Evolutionary conservation across 2,113 vertebrate genomes (phyloP).

Genomic region (Picathartes gymnocephalus): DNA sequence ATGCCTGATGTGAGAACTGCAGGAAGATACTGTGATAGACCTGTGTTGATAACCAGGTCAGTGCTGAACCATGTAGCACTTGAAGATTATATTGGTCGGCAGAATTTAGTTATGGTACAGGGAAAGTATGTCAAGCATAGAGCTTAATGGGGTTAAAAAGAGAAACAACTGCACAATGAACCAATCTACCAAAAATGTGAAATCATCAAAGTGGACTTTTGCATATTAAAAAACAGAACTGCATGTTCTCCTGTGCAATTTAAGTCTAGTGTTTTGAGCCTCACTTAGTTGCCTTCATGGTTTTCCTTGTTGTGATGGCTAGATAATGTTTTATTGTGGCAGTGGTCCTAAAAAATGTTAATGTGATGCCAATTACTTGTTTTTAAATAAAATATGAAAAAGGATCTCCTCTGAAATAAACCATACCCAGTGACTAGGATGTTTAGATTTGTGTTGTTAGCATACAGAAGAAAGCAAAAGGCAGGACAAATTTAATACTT

Average conservation of each 20-base stretch:
- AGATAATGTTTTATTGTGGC: not conserved
- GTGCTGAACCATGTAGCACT: not conserved
- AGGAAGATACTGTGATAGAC: not conserved
- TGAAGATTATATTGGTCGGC: not conserved
- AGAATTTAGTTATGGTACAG: not conserved
- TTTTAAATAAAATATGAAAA: not conserved
- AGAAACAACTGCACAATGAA: not conserved
- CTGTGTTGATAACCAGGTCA: not conserved
- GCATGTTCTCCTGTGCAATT: not conserved
- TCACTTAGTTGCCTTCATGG: not conserved
- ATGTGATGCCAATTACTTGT: not conserved
- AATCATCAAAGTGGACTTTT: not conserved
- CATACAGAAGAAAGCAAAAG: not conserved
- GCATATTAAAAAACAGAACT: not conserved
- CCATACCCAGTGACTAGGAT: not conserved
- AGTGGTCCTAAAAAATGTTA: not conserved
- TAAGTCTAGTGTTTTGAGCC: not conserved
- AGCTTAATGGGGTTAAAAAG: not conserved
- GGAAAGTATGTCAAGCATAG: not conserved
- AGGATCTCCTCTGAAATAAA: not conserved
- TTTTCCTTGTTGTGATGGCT: not conserved
- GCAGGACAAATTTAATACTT: not conserved
- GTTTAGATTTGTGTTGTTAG: not conserved
- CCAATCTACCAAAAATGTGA: not conserved
- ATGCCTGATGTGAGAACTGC: not conserved